A percentile compares a stretch with the other conserved stretches of the same genome.
phyloP scores from a whole-genome alignment of 2,113 vertebrate species.

The Peromyscus polionotus region DNA sequence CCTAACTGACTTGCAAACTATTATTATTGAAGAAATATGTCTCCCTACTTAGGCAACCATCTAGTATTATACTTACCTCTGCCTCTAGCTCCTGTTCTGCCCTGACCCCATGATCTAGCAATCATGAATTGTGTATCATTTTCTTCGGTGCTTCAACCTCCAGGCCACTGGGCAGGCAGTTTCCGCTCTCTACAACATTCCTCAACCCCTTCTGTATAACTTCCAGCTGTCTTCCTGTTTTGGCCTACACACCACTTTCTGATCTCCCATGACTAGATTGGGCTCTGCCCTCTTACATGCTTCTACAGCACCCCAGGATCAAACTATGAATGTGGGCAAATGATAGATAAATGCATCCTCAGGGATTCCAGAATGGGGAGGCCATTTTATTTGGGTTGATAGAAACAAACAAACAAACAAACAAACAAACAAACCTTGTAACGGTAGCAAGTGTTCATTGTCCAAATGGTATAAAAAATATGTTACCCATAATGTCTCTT shows the following conservation, averaged over 20 bases:
- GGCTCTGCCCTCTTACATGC: neutral
- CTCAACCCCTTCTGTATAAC: neutral
- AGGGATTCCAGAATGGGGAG: neutral
- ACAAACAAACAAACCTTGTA: neutral
- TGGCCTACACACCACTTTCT: neutral
- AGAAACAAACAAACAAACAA: neutral
- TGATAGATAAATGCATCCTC: too few relatives aligned
- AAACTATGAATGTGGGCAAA: neutral
- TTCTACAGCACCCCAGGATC: neutral
- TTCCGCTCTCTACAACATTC: too few relatives aligned
- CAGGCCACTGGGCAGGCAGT: neutral
- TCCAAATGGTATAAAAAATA: neutral
- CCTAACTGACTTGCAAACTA: neutral
- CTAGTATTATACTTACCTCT: neutral
- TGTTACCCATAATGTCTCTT: too few relatives aligned
- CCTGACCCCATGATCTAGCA: neutral
- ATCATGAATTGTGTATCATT: fast-evolving
- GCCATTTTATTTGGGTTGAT: neutral
- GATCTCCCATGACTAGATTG: fast-evolving
- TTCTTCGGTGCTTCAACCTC: neutral
- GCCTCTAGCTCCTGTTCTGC: neutral
- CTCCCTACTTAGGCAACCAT: neutral
- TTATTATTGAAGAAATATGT: neutral
- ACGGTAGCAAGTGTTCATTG: neutral
- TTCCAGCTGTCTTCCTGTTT: neutral